These are phyloP conservation scores for Meiosimyza platycephala DNA, from an alignment of 2,888 invertebrate genomes.

Conservation along the genomic window DNA sequence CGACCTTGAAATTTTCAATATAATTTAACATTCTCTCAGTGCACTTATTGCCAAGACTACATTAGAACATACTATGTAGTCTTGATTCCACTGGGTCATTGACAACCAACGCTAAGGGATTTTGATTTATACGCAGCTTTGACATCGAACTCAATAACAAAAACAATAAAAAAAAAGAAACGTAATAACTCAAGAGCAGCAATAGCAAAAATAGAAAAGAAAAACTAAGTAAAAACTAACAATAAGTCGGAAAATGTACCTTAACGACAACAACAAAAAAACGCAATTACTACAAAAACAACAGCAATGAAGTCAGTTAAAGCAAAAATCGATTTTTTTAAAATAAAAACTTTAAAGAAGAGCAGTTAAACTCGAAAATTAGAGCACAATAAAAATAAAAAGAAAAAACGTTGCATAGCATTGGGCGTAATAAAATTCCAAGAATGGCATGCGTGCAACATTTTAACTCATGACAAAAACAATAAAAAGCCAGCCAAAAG, in stretches of 20 bases:
- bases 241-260: background rate
- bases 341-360: background rate
- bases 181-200: constrained; percentile 1
- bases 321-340: constrained; percentile 19
- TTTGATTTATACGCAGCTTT: constrained; percentile 39
- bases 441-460: background rate
- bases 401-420: background rate
- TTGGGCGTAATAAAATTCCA: background rate
- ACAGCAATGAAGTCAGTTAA: background rate
- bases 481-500: constrained; percentile 1
- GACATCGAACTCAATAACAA: constrained; percentile 25
- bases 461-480: background rate
- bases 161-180: constrained; percentile 11
- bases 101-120: constrained; percentile 1
- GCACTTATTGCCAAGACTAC: too few relatives aligned
- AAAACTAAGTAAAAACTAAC: background rate
- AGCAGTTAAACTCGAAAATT: too few relatives aligned
- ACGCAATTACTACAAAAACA: background rate
- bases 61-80: too few relatives aligned
- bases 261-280: background rate
- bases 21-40: too few relatives aligned
- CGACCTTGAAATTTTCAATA: too few relatives aligned
- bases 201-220: background rate
- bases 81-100: background rate
- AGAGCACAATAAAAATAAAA: background rate